Percentiles rank a stretch among this genome's conserved stretches.
phyloP scores from a whole-genome alignment of 2,113 vertebrate species.

The Dicentrarchus labrax region DNA sequence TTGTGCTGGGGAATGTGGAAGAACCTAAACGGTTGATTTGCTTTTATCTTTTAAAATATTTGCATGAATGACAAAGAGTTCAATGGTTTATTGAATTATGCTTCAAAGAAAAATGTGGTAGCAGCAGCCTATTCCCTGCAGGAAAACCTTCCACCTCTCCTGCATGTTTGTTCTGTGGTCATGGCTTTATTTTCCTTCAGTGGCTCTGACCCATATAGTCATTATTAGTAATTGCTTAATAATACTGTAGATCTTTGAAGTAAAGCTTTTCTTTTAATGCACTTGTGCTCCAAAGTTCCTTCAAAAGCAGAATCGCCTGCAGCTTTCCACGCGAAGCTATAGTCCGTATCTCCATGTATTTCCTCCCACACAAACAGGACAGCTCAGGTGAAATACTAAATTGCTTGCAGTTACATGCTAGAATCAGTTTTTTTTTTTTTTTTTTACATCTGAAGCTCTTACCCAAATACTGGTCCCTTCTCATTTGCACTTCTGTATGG shows the following conservation, averaged over 20 bases:
- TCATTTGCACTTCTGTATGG: slow-evolving; percentile 8
- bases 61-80: slow-evolving; percentile 59
- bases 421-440: slow-evolving; percentile 7
- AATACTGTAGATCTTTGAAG: not conserved
- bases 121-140: slow-evolving; percentile 30
- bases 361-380: slow-evolving; percentile 12
- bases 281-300: not conserved
- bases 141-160: slow-evolving; percentile 30
- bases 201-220: slow-evolving; percentile 6
- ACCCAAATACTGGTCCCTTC: not conserved
- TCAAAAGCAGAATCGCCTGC: not conserved
- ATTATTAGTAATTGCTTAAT: not conserved
- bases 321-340: not conserved
- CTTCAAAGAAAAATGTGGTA: slow-evolving; percentile 50
- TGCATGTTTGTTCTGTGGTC: slow-evolving; percentile 25
- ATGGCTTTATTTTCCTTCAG: slow-evolving; percentile 33
- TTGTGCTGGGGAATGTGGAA: slow-evolving; percentile 4
- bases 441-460: not conserved
- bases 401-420: not conserved
- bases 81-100: slow-evolving; percentile 40
- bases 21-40: slow-evolving; percentile 29
- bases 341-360: not conserved
- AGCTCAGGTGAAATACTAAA: slow-evolving; percentile 1
- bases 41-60: slow-evolving; percentile 64
- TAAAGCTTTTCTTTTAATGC: not conserved